Evolutionary conservation across 37 sponge, comb jelly and placozoan species (phyloP), one percentile per base, ranked within the genome.

Genomic region (Halichondria panicea): DNA sequence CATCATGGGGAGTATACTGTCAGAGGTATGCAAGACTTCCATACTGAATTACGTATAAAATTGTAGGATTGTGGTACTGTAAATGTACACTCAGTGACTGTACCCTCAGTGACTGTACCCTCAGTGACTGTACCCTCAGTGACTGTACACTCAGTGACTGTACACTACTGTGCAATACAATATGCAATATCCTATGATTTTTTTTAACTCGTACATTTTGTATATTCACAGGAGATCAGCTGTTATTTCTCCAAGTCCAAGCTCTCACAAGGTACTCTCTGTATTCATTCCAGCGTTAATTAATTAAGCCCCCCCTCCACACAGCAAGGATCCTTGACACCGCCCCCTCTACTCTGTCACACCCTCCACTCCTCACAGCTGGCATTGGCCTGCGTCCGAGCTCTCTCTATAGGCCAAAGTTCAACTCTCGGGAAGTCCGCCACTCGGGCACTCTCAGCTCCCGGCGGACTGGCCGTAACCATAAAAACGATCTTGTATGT

Each of bases 1-100:
- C 36, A 40, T 76, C 27, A 46, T 76, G 62, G 76, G 63, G 52
- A 50, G 52, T n/a, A 52, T 63, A 19, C 50, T 76, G 34, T 76
- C 65, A 33, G 63, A 76, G 53, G 71, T 70, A 70, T 24, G 32
- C n/a, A 3, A 48, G 11, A 15, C 52, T 18, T 48, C 11, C 52
- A 48, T 48, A 15, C n/a, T n/a, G n/a, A n/a, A n/a, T n/a, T n/a
- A n/a, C n/a, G n/a, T n/a, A n/a, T n/a, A n/a, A n/a, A n/a, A n/a
- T n/a, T n/a, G n/a, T n/a, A n/a, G n/a, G n/a, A n/a, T n/a, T n/a
- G n/a, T n/a, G n/a, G n/a, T n/a, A n/a, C n/a, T n/a, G n/a, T n/a
- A n/a, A n/a, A n/a, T n/a, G n/a, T n/a, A 11, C 52, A 48, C 52
- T 48, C 11, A 15, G 13, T 15, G 15, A 15, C 52, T 48, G 52